Evolutionary conservation across 1,140 invertebrate genomes (phyloP).

Genomic region (Mizuhopecten yessoensis): DNA sequence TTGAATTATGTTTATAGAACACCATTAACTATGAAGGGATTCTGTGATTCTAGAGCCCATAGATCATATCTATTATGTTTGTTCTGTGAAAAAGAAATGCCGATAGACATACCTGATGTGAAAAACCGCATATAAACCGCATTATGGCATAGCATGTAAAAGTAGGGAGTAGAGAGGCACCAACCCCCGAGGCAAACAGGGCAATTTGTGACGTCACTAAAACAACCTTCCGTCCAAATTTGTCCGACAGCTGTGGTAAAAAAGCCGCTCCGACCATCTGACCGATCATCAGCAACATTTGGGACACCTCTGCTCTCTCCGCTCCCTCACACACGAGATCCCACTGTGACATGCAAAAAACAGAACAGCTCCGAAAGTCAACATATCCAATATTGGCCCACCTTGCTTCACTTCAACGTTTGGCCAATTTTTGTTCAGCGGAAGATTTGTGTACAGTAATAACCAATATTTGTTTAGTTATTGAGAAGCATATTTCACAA

Average conservation of each 20-base stretch:
- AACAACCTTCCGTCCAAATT: conserved; percentile 70
- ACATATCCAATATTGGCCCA: background rate
- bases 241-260: conserved; percentile 71
- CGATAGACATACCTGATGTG: conserved; percentile 67
- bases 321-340: conserved; percentile 77
- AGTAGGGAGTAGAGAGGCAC: conserved; percentile 61
- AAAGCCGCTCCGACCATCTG: conserved; percentile 70
- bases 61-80: too few relatives aligned
- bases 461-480: too few relatives aligned
- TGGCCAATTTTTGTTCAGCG: too few relatives aligned
- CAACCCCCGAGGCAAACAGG: conserved; percentile 54
- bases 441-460: too few relatives aligned
- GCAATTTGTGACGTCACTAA: conserved; percentile 55
- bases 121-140: conserved; percentile 65
- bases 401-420: too few relatives aligned
- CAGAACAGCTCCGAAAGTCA: too few relatives aligned
- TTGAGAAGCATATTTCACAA: too few relatives aligned
- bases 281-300: conserved; percentile 73
- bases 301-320: conserved; percentile 68
- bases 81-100: too few relatives aligned
- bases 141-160: conserved; percentile 62
- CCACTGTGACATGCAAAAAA: conserved; percentile 65
- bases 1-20: too few relatives aligned
- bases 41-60: too few relatives aligned
- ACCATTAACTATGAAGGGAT: too few relatives aligned